Base-by-base conservation (phyloP, 2,113 vertebrate genomes). In the Ahaetulla prasina region DNA sequence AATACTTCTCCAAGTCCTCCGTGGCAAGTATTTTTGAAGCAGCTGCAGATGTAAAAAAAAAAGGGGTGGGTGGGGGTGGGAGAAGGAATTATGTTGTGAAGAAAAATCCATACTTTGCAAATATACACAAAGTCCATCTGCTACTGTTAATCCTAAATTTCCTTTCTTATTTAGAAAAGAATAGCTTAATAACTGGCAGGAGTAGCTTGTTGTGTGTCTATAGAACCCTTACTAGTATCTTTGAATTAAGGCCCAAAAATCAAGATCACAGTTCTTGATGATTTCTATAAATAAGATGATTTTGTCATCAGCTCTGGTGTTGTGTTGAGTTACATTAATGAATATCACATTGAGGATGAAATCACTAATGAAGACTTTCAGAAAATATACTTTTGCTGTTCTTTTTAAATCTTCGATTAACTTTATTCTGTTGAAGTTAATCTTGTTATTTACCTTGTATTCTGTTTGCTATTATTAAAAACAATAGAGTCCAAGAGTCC, bases 11-110 rank as follows among this genome's bases (percentile, higher is more conserved):
- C 74, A 90, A n/a, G 22, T 8, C 0, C 50, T 0, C 45, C 95
- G 95, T 9, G 91, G 88, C 0, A 53, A 94, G 94, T 55, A 85
- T 92, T 95, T 96, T 93, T 93, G 95, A 89, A 94, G 90, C 90
- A 96, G 94, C 94, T 96, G 91, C 68, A 49, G 4, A 11, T 93
- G 63, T 92, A 95, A 96, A 95, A n/a, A 91, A 91, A 39, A 80
- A 74, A 3, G 0, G 23, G 95, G 92, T 93, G 55, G 9, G 95
- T n/a, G n/a, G n/a, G n/a, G n/a, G n/a, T n/a, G 91, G 92, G 94
- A 68, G 14, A 68, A 57, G 55, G 60, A n/a, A 63, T 95, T 92
- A 49, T 14, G 89, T 95, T 95, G 87, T 84, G 90, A 93, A 89
- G 93, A 93, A 94, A 89, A 94, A 43, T 57, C 90, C 57, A 18